These are phyloP conservation scores for Oceanites oceanicus DNA, from an alignment of 2,113 vertebrate genomes.

Conservation along the genomic window DNA sequence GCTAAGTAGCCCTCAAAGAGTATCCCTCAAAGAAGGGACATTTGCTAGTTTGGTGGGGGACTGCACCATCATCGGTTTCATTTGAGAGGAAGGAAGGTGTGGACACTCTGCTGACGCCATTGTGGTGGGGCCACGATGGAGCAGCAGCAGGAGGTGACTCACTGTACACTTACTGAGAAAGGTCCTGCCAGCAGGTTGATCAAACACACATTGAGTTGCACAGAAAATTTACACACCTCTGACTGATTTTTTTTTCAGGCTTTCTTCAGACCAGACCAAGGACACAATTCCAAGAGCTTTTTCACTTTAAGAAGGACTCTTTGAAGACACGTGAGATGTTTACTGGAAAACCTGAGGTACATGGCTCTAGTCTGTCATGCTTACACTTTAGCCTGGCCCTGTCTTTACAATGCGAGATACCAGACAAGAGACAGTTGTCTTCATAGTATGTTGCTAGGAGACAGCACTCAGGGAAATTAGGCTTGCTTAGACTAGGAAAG, in stretches of 20 bases:
- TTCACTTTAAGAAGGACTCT: not conserved
- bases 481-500: not conserved
- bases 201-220: not conserved
- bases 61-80: not conserved
- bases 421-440: not conserved
- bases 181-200: not conserved
- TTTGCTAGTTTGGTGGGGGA: not conserved
- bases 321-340: not conserved
- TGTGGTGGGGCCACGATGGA: not conserved
- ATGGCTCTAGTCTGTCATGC: not conserved
- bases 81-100: not conserved
- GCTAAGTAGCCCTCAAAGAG: not conserved
- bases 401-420: not conserved
- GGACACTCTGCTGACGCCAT: not conserved
- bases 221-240: not conserved
- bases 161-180: not conserved
- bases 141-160: not conserved
- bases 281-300: not conserved
- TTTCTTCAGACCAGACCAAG: not conserved
- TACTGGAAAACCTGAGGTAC: not conserved
- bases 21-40: not conserved
- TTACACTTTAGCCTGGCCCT: not conserved
- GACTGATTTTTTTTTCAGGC: not conserved
- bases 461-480: not conserved
- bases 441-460: not conserved